Base-by-base conservation (phyloP, 2,797 vertebrate species). In the Alcedo quadribrachys region DNA sequence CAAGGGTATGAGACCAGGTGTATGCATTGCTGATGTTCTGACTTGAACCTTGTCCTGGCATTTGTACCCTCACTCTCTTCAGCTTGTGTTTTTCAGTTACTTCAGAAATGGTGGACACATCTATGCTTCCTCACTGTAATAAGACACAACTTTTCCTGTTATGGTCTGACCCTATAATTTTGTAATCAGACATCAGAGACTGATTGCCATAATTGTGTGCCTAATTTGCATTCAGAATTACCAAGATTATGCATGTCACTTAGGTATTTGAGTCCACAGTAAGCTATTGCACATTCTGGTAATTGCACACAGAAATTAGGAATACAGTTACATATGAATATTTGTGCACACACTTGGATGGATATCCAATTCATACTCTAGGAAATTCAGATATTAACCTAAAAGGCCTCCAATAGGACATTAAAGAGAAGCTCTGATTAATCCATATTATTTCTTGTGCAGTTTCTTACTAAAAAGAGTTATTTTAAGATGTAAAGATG, bases 131-230 rank as follows among this genome's bases (percentile, higher is more conserved):
- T 77, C 58, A 16, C 58, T 89, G 25, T 57, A 62, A n/a, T 45
- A 50, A 89, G 57, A 33, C 66, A 35, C 15, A 71, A 35, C 73
- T 90, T 83, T 66, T 78, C 27, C 35, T 55, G 51, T 53, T 81
- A 8, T 53, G 81, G 43, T 90, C 86, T 94, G 81, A 68, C 73
- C 74, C 82, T 97, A 0, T 85, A 89, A 96, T 96, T 94, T 92
- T 85, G 73, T 85, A 94, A 95, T 96, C 91, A 96, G 80, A 85
- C 87, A 93, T 85, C 92, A 85, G 40, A 33, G 54, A 50, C 87
- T 96, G 92, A 95, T 95, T 96, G 71, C 85, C 89, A 79, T 92
- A 96, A 95, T 95, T 89, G 71, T 85, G 65, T 77, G 80, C 58
- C 69, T 89, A 43, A 94, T 95, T 92, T 95, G 30, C 85, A 94